Evolutionary conservation across 1,140 invertebrate species (phyloP), one percentile per base, ranked within the genome.

Genomic region (Eurosta solidaginis): DNA sequence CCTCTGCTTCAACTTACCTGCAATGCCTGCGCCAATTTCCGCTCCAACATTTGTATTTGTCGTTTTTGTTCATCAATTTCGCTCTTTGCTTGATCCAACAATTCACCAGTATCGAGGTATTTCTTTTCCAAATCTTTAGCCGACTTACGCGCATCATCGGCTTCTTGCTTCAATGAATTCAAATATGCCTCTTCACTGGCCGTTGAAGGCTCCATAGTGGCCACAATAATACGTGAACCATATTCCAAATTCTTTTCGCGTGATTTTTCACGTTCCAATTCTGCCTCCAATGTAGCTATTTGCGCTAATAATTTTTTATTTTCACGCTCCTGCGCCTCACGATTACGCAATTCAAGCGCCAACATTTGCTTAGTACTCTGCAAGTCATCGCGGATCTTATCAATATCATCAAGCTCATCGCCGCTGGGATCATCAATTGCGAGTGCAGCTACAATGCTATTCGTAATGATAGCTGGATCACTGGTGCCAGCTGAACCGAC

Each of bases 361-460:
- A 97, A 88, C 90, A 96, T 93, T 88, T 96, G 95, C 88, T 97
- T 97, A 1, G 95, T 96, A 77, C 94, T 96, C 85, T 96, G 95
- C 45, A 97, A 90, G 87, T 96, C 96, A 82, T 97, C 96, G 78
- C 95, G 90, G n/a, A 96, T 92, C 84, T 94, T 95, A 82, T 96
- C 95, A 81, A 96, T 96, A 81, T 97, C 95, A 80, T 97, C 95
- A 90, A 95, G 91, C 81, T 96, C 94, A 83, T 95, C 94, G 25
- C 92, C 91, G 82, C 94, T 92, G 68, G 91, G 91, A 79, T 87
- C 85, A 36, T 87, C 85, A 7, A 84, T 86, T n/a, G 84, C 85
- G 74, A 86, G 80, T 0, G 83, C 63, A 0, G 85, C 83, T 0
- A 82, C 83, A 50, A 86, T 86, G 79, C 84, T 85, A 81, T 68